Conservation (phyloP, 64 coral and sea anemone species). For the Porites australiensis region DNA sequence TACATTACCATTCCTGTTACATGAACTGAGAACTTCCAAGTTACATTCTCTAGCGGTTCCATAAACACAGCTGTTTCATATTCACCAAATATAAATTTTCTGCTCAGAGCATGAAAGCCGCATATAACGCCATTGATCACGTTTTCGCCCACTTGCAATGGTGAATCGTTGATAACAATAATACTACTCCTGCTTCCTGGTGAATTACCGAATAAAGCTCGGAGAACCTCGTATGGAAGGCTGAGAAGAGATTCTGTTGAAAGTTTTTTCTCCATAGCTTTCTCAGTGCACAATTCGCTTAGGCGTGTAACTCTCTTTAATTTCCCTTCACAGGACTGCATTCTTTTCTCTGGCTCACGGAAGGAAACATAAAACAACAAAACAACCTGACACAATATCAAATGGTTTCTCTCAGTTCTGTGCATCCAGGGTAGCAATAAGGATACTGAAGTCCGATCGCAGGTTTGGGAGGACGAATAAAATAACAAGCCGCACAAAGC, state of each 20-base stretch:
- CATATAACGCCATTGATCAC: slow-evolving; percentile 2
- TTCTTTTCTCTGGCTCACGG: neutral
- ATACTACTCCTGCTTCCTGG: neutral
- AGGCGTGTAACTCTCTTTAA: neutral
- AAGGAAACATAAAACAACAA: neutral
- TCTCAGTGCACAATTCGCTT: neutral
- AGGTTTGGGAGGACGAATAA: too few species aligned
- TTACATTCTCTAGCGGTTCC: neutral
- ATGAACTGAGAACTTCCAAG: neutral
- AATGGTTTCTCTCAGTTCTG: too few species aligned
- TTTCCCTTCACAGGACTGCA: too few species aligned
- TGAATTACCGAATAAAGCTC: neutral
- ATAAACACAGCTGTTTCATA: neutral
- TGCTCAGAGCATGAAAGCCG: neutral
- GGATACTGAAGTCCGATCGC: too few species aligned
- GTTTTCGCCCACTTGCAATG: slow-evolving; percentile 1
- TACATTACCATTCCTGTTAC: neutral
- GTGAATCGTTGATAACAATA: neutral
- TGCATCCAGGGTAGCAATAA: too few species aligned
- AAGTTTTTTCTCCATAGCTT: neutral
- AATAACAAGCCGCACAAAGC: too few species aligned
- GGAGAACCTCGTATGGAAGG: neutral
- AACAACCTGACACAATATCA: too few species aligned
- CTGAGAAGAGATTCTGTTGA: neutral
- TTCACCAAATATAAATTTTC: slow-evolving; percentile 11